Evolutionary conservation across 2,888 invertebrate genomes (phyloP).

Genomic region (Selenia dentaria): DNA sequence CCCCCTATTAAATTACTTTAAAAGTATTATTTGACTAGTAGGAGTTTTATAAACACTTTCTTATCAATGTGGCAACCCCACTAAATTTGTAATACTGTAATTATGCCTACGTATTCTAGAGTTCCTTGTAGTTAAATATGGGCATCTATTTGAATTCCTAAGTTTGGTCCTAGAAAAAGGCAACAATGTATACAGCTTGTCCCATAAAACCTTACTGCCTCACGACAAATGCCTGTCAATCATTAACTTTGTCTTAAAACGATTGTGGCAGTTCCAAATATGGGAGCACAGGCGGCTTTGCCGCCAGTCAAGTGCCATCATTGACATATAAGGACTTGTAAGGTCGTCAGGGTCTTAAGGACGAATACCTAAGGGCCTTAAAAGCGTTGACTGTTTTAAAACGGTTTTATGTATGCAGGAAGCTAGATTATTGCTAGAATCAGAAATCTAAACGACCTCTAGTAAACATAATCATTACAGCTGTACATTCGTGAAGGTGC

Average conservation of each 20-base stretch:
- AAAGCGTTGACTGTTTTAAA: not conserved
- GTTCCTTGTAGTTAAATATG: too few species aligned
- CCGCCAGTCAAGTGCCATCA: constrained; percentile 42
- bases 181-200: not conserved
- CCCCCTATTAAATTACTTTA: too few species aligned
- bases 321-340: constrained; percentile 42
- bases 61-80: too few species aligned
- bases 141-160: too few species aligned
- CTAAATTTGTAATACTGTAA: too few species aligned
- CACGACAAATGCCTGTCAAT: constrained; percentile 9
- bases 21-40: too few species aligned
- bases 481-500: too few species aligned
- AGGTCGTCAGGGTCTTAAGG: constrained; percentile 29
- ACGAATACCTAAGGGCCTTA: constrained; percentile 6
- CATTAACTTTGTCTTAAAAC: constrained; percentile 9
- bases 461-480: too few species aligned
- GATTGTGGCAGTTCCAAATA: constrained; percentile 3
- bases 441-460: not conserved
- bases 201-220: not conserved
- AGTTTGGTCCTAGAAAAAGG: not conserved
- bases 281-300: constrained; percentile 8
- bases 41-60: too few species aligned
- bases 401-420: not conserved
- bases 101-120: too few species aligned
- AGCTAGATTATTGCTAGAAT: not conserved